Evolutionary conservation across 2,797 vertebrate species (phyloP).

Genomic region (Argyrosomus regius): DNA sequence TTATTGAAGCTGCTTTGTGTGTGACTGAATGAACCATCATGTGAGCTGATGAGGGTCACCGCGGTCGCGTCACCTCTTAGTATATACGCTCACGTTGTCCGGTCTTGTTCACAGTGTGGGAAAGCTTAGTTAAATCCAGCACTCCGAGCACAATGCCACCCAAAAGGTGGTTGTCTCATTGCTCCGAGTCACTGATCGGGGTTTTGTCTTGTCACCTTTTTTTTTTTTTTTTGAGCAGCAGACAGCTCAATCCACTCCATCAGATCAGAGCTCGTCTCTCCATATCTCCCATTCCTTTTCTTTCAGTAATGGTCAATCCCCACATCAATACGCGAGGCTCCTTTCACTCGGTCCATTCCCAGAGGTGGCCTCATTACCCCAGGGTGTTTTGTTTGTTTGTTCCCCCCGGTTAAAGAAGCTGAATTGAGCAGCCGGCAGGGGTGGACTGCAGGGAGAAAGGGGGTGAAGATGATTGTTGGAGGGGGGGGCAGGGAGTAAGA

Average conservation of each 20-base stretch:
- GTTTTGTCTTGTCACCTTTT: constrained; percentile 78
- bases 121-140: constrained; percentile 63
- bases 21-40: constrained; percentile 22
- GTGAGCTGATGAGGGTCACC: constrained; percentile 63
- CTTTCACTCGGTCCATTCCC: constrained; percentile 77
- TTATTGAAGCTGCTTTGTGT: not conserved
- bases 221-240: constrained; percentile 44
- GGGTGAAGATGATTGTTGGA: constrained; percentile 21
- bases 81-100: constrained; percentile 5
- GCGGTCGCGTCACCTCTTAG: constrained; percentile 15
- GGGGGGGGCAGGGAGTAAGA: constrained; percentile 14
- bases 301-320: constrained; percentile 77
- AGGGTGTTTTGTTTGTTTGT: constrained; percentile 85
- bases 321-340: constrained; percentile 77
- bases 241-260: constrained; percentile 79
- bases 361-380: constrained; percentile 80
- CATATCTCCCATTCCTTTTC: constrained; percentile 54
- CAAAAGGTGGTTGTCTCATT: constrained; percentile 68
- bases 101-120: constrained; percentile 72
- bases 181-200: constrained; percentile 70
- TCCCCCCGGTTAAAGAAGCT: constrained; percentile 78
- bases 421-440: constrained; percentile 81
- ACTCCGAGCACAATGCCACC: constrained; percentile 59
- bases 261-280: constrained; percentile 75
- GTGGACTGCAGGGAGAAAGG: constrained; percentile 55